Evolutionary conservation across 2,888 invertebrate species (phyloP).

Genomic region (Tineola bisselliella): DNA sequence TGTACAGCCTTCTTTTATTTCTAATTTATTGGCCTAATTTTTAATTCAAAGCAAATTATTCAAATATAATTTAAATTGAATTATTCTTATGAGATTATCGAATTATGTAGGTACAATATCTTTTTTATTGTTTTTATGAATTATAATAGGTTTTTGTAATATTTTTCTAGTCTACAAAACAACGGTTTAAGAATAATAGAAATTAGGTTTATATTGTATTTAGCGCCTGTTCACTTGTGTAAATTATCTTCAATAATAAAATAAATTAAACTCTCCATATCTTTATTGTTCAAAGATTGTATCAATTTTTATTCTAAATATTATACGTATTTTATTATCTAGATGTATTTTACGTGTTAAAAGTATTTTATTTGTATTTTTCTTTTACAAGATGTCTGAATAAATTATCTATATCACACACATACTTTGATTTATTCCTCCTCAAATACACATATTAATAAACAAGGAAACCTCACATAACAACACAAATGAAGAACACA

Average conservation of each 20-base stretch:
- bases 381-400: conserved; percentile 60
- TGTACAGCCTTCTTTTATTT: too few relatives aligned
- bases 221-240: not conserved
- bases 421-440: not conserved
- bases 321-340: conserved; percentile 58
- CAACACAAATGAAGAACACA: not conserved
- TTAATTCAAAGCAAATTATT: not conserved
- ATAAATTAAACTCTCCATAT: too few relatives aligned
- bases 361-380: conserved; percentile 44
- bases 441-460: too few relatives aligned
- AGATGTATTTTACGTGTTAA: conserved; percentile 42
- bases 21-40: not conserved
- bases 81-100: conserved; percentile 53
- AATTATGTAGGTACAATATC: conserved; percentile 26
- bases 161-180: not conserved
- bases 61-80: conserved; percentile 27
- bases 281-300: too few relatives aligned
- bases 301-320: conserved; percentile 53
- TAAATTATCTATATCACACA: conserved; percentile 33
- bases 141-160: not conserved
- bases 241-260: too few relatives aligned
- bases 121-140: not conserved
- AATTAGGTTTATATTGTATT: not conserved
- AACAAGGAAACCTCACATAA: too few relatives aligned
- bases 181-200: not conserved